Evolutionary conservation across 2,797 vertebrate species (phyloP), one percentile per base, ranked within the genome.

Genomic region (Aphelocoma californica): DNA sequence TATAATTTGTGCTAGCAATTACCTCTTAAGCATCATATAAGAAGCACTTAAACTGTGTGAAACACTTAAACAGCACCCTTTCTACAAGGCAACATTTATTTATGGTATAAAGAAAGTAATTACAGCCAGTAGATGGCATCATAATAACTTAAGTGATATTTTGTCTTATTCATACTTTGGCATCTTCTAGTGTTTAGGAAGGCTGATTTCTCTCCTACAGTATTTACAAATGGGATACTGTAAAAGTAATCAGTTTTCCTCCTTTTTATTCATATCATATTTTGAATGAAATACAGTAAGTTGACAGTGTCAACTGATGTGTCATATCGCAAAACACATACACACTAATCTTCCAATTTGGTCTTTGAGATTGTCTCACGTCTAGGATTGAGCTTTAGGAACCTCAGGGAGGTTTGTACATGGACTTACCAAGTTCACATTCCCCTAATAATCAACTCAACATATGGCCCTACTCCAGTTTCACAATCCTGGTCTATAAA

Each of bases 71-170:
- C 14, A 48, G 12, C 12, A 31, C 20, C 18, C 21, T 56, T 85
- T 56, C 47, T 23, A 42, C 2, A 38, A 12, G 60, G 42, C 95
- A 94, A 54, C 10, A 11, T 32, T 66, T 81, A 89, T 90, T 71
- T 81, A 81, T 58, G 7, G 28, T 53, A 61, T 34, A 88, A 81
- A 83, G 53, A 71, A 95, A 93, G 88, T 88, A 92, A 95, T 95
- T 94, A 91, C 60, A 96, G 58, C 98, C 98, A 98, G 98, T 96
- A 98, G 98, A 97, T 98, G 97, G 97, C 98, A 97, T 97, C 97
- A 96, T 97, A 96, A 97, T 91, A 96, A 93, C 95, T 97, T 70
- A 81, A 95, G 95, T 96, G 92, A 92, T 95, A 95, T 93, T 94
- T 91, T 74, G 62, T 44, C 81, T 71, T 69, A 61, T 9, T 90